Evolutionary conservation across 2,797 vertebrate species (phyloP).

Genomic region (Syncerus caffer): DNA sequence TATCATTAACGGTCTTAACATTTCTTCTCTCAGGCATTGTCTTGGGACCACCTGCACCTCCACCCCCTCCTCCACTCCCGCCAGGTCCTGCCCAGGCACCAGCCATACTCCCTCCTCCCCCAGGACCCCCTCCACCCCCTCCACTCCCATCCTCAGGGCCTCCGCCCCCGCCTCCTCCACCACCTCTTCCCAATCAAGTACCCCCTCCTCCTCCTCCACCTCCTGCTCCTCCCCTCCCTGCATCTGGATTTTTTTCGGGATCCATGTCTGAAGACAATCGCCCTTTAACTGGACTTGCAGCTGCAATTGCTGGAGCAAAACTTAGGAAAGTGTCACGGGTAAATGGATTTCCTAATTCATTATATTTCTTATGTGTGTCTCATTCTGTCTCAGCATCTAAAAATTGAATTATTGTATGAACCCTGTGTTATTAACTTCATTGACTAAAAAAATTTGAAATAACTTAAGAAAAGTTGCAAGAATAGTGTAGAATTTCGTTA

Average conservation of each 20-base stretch:
- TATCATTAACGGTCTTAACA: neutral
- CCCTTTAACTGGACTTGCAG: slow-evolving; percentile 92
- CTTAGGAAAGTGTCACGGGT: slow-evolving; percentile 96
- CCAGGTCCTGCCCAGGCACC: slow-evolving; percentile 85
- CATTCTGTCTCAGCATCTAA: neutral
- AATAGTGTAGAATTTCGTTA: neutral
- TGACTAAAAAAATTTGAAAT: neutral
- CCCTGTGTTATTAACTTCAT: neutral
- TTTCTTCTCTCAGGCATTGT: slow-evolving; percentile 83
- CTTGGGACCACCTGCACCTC: slow-evolving; percentile 89
- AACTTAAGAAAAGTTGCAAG: neutral
- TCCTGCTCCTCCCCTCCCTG: slow-evolving; percentile 91
- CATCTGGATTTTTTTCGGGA: slow-evolving; percentile 88
- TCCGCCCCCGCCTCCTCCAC: slow-evolving; percentile 82
- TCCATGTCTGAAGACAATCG: slow-evolving; percentile 88
- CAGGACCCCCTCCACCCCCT: slow-evolving; percentile 87
- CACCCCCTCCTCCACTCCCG: slow-evolving; percentile 92
- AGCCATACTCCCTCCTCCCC: slow-evolving; percentile 81
- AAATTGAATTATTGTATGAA: neutral
- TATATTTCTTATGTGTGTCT: neutral
- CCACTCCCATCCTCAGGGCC: slow-evolving; percentile 87
- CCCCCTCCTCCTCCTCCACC: slow-evolving; percentile 85
- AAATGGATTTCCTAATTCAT: slow-evolving; percentile 74
- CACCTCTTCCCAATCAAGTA: slow-evolving; percentile 83
- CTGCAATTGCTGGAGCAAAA: slow-evolving; percentile 95